Base-by-base conservation (phyloP, 1,140 invertebrate genomes). In the Panonychus citri region DNA sequence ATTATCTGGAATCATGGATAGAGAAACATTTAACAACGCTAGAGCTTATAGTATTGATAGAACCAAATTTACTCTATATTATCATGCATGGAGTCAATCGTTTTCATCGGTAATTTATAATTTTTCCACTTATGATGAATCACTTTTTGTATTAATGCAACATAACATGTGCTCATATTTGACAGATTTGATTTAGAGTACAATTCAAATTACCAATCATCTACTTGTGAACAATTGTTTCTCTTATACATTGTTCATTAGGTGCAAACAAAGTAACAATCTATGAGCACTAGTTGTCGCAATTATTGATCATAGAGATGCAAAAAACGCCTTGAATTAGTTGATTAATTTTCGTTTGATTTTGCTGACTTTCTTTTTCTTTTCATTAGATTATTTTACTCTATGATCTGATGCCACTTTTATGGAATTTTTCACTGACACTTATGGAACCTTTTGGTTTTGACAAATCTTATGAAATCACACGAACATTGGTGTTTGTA, bases 21-120 rank as follows among this genome's bases (percentile, higher is more conserved):
- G 81, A 54, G 82, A 87, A 63, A 82, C 83, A 34, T 95, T 89
- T 68, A 74, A 81, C 39, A 94, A 95, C 71, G 81, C 89, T 1
- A 74, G 85, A 46, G 59, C 76, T 4, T 96, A 95, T 75, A 77
- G 78, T 12, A 71, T 90, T 56, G 88, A 94, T 66, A 85, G 81
- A 66, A 81, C 78, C 62, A 75, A 71, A 51, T 95, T 83, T 73
- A 75, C 76, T 25, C 80, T 85, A 57, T 69, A 81, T 48, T 78
- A 80, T 63, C 78, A 81, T 21, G 66, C 83, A 12, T 81, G 81
- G 64, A 76, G 76, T 48, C 81, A 85, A 43, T 57, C 81, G 27
- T 64, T 86, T 50, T 77, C 78, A 50, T 81, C 82, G 13, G 73
- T 88, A 69, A 74, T n/a, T n/a, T n/a, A n/a, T n/a, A n/a, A n/a